Base-by-base conservation (phyloP, 2,888 invertebrate genomes). In the Diloba caeruleocephala region DNA sequence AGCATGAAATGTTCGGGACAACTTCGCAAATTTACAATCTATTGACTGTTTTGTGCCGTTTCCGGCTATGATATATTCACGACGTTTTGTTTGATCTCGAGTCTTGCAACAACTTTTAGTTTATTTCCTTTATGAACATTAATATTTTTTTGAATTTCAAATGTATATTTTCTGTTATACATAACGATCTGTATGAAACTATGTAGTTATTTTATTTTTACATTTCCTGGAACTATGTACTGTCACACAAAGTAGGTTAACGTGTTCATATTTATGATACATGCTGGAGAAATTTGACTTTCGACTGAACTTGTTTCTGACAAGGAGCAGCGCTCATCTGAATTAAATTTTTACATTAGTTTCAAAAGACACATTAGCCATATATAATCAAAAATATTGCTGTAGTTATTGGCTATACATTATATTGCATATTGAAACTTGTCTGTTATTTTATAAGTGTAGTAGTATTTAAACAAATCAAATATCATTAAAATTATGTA, bases 11-110 rank as follows among this genome's bases (percentile, higher is more conserved):
- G 74, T 88, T 89, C 89, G 90, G 89, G 89, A 87, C 68, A 54
- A 60, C 37, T 29, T 48, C 52, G 49, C 60, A 23, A 45, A 50
- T 79, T 74, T 68, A 76, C 72, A 67, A 41, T 54, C 54, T 68
- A 51, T 59, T 65, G 64, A 62, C 42, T 50, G 66, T 45, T 49
- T 36, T 62, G 71, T 73, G 71, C 76, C 76, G 76, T 83, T 84
- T 82, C 84, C 70, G 85, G 87, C 88, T 87, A 79, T 87, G 90
- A 90, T 73, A 81, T 90, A 90, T 90, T 90, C 90, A 90, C 90
- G 74, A 75, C 66, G 68, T 75, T 76, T 65, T 71, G 74, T 85
- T 88, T 88, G 89, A 90, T 92, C 91, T 90, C 89, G 85, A 86
- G 80, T 85, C 83, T 84, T 84, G 82, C 85, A 85, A 82, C 81